These are phyloP conservation scores for Eupsittula cactorum DNA, from an alignment of 2,113 vertebrate genomes.

Conservation along the genomic window DNA sequence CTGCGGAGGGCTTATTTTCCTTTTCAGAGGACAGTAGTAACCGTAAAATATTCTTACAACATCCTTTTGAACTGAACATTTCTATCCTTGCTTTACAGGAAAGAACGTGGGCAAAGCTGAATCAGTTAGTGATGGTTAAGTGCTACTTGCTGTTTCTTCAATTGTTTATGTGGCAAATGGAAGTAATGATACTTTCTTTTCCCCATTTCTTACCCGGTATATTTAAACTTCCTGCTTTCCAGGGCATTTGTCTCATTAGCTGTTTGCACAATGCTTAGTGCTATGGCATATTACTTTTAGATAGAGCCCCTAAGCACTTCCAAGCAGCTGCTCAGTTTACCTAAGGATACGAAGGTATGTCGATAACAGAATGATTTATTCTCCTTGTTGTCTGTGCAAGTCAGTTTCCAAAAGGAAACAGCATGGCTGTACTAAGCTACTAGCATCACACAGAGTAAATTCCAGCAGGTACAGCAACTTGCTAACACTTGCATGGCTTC, in stretches of 20 bases:
- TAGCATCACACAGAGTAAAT: background rate
- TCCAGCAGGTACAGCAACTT: background rate
- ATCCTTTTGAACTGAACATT: background rate
- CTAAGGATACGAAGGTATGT: background rate
- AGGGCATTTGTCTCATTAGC: background rate
- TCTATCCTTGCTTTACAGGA: background rate
- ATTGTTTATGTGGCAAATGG: background rate
- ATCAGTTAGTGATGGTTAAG: background rate
- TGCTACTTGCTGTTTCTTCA: background rate
- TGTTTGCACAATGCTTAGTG: background rate
- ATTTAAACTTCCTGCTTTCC: background rate
- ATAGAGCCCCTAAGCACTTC: background rate
- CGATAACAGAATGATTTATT: background rate
- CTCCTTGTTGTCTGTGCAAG: background rate
- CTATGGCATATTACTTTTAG: background rate
- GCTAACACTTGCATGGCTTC: background rate
- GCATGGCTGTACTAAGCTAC: background rate
- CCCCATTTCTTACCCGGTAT: background rate
- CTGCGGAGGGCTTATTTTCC: background rate
- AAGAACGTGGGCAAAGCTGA: background rate
- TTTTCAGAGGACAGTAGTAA: background rate
- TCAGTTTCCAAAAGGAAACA: background rate
- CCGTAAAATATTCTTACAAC: background rate
- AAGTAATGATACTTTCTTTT: background rate
- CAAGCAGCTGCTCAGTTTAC: slow-evolving; percentile 8